Evolutionary conservation across 2,797 vertebrate genomes (phyloP), one percentile per base, ranked within the genome.

Genomic region (Enteromius unitaeniatus): DNA sequence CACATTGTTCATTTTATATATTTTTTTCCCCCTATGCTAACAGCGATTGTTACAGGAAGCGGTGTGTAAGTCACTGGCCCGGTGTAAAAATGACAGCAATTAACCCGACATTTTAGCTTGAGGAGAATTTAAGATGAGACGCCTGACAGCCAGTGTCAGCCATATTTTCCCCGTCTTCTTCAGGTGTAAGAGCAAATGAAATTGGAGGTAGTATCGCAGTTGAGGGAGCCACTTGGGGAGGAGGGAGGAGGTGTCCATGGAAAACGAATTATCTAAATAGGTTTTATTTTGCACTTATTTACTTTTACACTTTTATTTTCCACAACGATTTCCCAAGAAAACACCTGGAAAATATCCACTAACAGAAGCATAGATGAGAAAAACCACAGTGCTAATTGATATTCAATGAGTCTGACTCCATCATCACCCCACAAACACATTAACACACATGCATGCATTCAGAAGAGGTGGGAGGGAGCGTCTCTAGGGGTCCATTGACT

Each of bases 31-130:
- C 55, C 68, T 72, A 42, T 42, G 49, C 84, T 95, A 94, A 93
- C 95, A 94, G 94, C 94, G 93, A 95, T 96, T 96, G 95, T 96
- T 95, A 95, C 94, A 94, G 94, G 93, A 70, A 81, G 81, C 93
- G 92, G 94, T 95, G 95, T 96, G 96, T 95, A 95, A 97, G 97
- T 97, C 96, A 95, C 95, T 96, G 96, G 96, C 97, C 93, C 96
- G 96, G 96, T 97, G 96, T 97, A 96, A 97, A 97, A 98, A 96
- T 98, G 97, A 98, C 98, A 98, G 97, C 98, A 99, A 99, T 99
- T 99, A 99, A 99, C 97, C 97, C 96, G 96, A 96, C 96, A 97
- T 96, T 97, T 97, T 98, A 96, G 97, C 97, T 97, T 96, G 95
- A 97, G 97, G 97, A 99, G 97, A 99, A 96, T 95, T 95, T 96